Percentiles rank a stretch among this genome's conserved stretches.
These are phyloP conservation scores for Micoletzkya japonica DNA, from an alignment of 2,888 invertebrate genomes.

Conservation along the genomic window DNA sequence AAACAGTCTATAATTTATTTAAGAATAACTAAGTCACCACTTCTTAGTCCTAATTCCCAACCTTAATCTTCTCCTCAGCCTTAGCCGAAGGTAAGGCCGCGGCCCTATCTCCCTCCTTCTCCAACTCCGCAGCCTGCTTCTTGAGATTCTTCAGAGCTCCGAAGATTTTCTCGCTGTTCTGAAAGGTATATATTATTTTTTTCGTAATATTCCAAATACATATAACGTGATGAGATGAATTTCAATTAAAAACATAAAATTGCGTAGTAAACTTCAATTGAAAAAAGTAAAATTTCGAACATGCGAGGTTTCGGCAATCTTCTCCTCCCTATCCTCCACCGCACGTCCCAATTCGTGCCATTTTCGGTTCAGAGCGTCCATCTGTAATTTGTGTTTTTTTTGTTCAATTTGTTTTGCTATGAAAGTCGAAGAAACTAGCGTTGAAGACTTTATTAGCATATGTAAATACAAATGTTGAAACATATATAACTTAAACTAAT, in stretches of 20 bases:
- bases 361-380: conserved; percentile 74
- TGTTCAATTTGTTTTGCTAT: too few species aligned
- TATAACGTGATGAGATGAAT: too few species aligned
- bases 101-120: conserved; percentile 40
- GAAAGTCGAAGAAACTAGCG: too few species aligned
- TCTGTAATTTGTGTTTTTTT: conserved; percentile 44
- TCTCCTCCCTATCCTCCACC: conserved; percentile 36
- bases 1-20: not conserved
- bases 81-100: conserved; percentile 34
- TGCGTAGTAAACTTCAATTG: too few species aligned
- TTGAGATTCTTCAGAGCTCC: not conserved
- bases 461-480: too few species aligned
- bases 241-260: too few species aligned
- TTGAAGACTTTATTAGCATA: too few species aligned
- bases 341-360: conserved; percentile 70
- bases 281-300: too few species aligned
- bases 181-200: conserved; percentile 6
- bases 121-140: conserved; percentile 40
- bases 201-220: too few species aligned
- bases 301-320: too few species aligned
- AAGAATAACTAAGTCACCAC: not conserved
- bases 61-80: conserved; percentile 33
- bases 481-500: too few species aligned
- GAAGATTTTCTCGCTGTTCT: conserved; percentile 12
- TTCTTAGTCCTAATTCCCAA: not conserved